Percentiles rank a stretch among this genome's conserved stretches.
Conservation (phyloP, 2,888 invertebrate species). For the Neoscelio sp. region DNA sequence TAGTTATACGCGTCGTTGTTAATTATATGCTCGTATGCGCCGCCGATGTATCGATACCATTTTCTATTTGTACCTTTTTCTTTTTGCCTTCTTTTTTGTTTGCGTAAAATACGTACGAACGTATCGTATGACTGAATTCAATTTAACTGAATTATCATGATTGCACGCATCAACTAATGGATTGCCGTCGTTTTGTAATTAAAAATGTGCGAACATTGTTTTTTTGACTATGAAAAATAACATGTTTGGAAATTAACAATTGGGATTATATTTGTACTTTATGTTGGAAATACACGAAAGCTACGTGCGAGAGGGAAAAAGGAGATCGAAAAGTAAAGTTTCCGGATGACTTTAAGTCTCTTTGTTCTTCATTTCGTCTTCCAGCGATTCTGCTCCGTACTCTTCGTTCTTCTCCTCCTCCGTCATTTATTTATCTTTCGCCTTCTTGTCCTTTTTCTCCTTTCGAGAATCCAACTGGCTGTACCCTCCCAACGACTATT, state of each 20-base stretch:
- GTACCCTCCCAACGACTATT: constrained; percentile 19
- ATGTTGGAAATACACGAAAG: too few species aligned
- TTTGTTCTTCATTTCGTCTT: constrained; percentile 22
- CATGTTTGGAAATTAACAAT: too few species aligned
- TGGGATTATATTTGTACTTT: too few species aligned
- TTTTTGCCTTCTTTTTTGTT: background rate
- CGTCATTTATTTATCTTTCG: constrained; percentile 33
- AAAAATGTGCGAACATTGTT: too few species aligned
- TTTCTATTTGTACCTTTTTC: constrained; percentile 15
- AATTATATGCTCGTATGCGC: constrained; percentile 61
- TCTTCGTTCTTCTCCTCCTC: too few species aligned
- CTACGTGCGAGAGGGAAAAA: too few species aligned
- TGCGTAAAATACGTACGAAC: too few species aligned
- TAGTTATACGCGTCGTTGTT: constrained; percentile 29
- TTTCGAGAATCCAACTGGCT: constrained; percentile 24
- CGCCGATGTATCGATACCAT: constrained; percentile 5
- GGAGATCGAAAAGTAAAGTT: background rate
- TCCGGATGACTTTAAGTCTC: background rate
- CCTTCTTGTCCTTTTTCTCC: constrained; percentile 9
- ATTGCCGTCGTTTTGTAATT: too few species aligned
- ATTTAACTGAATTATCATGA: constrained; percentile 27
- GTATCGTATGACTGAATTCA: too few species aligned
- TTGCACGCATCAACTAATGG: constrained; percentile 34
- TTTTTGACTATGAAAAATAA: too few species aligned
- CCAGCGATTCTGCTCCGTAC: too few species aligned